Evolutionary conservation across 2,888 invertebrate genomes (phyloP), one percentile per base, ranked within the genome.

Genomic region (Nowickia ferox): DNA sequence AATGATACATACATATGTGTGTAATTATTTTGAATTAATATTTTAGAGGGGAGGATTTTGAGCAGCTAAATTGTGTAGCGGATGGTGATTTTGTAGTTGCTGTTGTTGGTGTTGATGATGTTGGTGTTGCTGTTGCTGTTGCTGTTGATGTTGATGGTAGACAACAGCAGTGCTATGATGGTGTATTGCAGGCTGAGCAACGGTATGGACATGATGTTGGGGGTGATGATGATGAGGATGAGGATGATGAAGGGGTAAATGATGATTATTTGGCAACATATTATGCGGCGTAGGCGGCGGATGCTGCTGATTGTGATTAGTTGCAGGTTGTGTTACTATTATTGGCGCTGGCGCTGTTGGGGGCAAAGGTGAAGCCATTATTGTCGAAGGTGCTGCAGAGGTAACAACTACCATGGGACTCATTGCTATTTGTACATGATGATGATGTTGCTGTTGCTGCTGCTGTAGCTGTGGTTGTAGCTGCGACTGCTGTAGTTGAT

Each of bases 371-470:
- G 86, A 80, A n/a, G 71, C 76, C 61, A 86, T 74, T 44, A 82
- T 65, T 59, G 63, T n/a, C 10, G 81, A 48, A 11, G 82, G 78
- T 59, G 63, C 51, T 46, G 82, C 71, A 44, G 82, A 44, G 69
- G 69, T 82, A 57, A 86, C 85, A 46, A 82, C 66, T 17, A 82
- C 30, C 72, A 86, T 86, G 38, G 87, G 68, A 79, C 84, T 85
- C 77, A 82, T 82, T 17, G 87, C 66, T 77, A 88, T 84, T 72
- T 82, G 91, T 87, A 90, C 89, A 90, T 90, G 90, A 88, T 68
- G 86, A 66, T 71, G 79, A 40, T 80, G 76, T 46, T 79, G 74
- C 19, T 74, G 83, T 42, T 71, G 79, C 30, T 55, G 76, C 1
- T 44, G 87, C 10, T 22, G 88, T 9, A 48, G 53, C 1, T 65